Evolutionary conservation across 2,888 invertebrate species (phyloP), one percentile per base, ranked within the genome.

Genomic region (Hirtodrosophila trivittata): DNA sequence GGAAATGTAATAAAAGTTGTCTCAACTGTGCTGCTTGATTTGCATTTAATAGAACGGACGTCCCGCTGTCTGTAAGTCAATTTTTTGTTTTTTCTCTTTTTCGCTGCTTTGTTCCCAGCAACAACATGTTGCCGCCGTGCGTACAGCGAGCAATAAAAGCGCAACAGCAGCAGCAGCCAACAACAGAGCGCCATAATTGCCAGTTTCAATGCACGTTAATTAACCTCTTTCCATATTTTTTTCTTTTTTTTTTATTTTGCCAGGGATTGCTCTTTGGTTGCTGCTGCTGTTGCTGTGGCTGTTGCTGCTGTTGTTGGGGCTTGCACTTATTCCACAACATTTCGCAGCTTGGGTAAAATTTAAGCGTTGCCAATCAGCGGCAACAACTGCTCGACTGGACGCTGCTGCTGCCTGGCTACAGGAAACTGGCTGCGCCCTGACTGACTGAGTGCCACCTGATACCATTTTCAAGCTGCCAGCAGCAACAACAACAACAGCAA

Each of bases 181-280:
- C 66, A 66, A 56, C 65, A 59, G 82, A 75, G 86, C 86, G 76
- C 83, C 83, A 86, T 81, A 81, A 81, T 81, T 86, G 84, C 86
- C 80, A 78, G 80, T 81, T 83, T 86, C 83, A 86, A 75, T 81
- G 84, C 80, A 86, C 80, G 88, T 88, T 88, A 86, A 87, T 88
- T 87, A 88, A 88, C 88, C 88, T 88, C 86, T 81, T 81, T 81
- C 70, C 84, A 81, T 80, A 83, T 75, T 78, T 78, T 3, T 21
- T 3, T 21, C n/a, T n/a, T 21, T 21, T 21, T 21, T 21, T 21
- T 21, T 21, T 5, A 3, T 21, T 21, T 62, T 52, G 66, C 58
- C 72, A 57, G 54, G 47, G 51, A 60, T 58, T 60, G 59, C 43
- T 67, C 18, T 49, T 10, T 26, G 21, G 64, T 10, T 62, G 54